Conservation (phyloP, 2,113 vertebrate species). For the Tragulus kanchil region DNA sequence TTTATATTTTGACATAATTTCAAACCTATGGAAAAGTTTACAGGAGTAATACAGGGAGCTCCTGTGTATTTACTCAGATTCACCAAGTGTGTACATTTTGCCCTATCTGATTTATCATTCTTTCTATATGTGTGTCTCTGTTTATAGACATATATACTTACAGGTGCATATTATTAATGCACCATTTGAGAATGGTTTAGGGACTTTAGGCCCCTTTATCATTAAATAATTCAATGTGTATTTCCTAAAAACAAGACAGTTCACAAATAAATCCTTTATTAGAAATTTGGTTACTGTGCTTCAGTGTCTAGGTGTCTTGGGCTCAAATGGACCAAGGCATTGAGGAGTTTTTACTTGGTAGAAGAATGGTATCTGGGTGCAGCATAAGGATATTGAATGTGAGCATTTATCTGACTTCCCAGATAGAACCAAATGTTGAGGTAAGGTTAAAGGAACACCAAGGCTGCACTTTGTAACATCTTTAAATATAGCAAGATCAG, state of each 20-base stretch:
- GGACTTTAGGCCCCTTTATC: background rate
- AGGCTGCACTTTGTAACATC: background rate
- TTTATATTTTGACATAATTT: background rate
- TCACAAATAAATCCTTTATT: background rate
- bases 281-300: background rate
- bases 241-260: background rate
- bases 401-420: background rate
- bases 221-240: background rate
- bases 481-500: constrained; percentile 50
- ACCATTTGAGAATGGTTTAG: background rate
- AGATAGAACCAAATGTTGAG: constrained; percentile 44
- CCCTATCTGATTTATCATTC: background rate
- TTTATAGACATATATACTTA: background rate
- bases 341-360: constrained; percentile 2
- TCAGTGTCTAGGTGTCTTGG: background rate
- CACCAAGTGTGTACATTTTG: background rate
- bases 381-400: background rate
- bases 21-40: background rate
- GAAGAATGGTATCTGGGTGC: background rate
- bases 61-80: background rate
- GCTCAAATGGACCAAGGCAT: background rate
- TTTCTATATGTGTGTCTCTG: background rate
- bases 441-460: constrained; percentile 8
- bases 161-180: background rate
- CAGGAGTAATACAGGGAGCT: background rate